Evolutionary conservation across 2,888 invertebrate species (phyloP), one percentile per base, ranked within the genome.

Genomic region (Kuschelorhynchus macadamiae): DNA sequence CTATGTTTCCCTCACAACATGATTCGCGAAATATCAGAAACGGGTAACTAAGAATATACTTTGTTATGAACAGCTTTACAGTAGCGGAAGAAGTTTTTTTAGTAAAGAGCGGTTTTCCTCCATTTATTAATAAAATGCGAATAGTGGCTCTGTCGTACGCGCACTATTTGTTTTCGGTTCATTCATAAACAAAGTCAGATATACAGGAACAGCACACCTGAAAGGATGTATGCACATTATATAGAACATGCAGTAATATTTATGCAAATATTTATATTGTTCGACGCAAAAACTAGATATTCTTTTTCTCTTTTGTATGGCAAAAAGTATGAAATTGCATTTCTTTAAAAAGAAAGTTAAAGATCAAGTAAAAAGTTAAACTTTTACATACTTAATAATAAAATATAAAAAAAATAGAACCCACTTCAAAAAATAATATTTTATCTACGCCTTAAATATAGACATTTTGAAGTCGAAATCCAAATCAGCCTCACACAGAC

Each of bases 221-320:
- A 65, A 59, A 65, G 65, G 65, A 65, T 59, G 53, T 39, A 59
- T 12, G 65, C 52, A 16, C 18, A 20, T 59, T 59, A 47, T 39
- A 47, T 47, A 36, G 47, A 59, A 59, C 59, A 59, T 33, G 36
- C 59, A 33, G 21, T 14, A 59, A 47, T 52, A 17, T 59, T 59
- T 59, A 59, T 59, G 59, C 49, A 32, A 59, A 47, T 20, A 11
- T 36, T 9, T 36, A 36, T 11, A 2, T 11, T 25, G 25, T 25
- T 25, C 25, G 7, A 25, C 7, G 25, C 25, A 25, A 25, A 25
- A 25, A 25, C 25, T 7, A 25, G n/a, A n/a, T n/a, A n/a, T n/a
- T n/a, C n/a, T n/a, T n/a, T n/a, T n/a, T n/a, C n/a, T n/a, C n/a
- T n/a, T n/a, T n/a, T n/a, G n/a, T n/a, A n/a, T n/a, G n/a, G n/a